phyloP scores from a whole-genome alignment of 2,888 invertebrate genomes.

The Thera britannica region DNA sequence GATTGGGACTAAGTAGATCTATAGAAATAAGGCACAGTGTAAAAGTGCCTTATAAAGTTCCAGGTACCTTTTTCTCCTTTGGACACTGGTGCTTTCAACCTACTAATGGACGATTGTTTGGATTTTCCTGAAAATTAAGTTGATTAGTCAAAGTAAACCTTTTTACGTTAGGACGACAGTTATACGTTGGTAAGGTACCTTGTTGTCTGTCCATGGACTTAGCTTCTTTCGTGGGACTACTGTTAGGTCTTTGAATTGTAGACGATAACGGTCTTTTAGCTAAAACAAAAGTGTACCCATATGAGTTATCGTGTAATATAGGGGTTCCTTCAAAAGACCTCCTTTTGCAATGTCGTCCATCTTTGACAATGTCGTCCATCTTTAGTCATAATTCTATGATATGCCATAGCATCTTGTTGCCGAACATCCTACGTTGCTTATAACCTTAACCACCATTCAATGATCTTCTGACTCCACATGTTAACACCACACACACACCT shows the following conservation, averaged over 20 bases:
- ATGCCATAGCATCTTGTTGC: neutral
- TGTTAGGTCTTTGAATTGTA: conserved; percentile 10
- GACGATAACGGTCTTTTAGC: conserved; percentile 15
- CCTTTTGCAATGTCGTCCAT: no score
- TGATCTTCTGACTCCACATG: neutral
- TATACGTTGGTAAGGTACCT: conserved; percentile 12
- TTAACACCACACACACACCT: neutral
- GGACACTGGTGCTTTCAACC: neutral
- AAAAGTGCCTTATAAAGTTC: no score
- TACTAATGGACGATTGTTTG: conserved; percentile 3
- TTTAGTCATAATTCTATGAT: no score
- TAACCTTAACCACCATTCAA: neutral
- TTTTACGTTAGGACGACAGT: neutral
- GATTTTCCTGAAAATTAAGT: conserved; percentile 6
- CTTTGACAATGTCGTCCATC: no score
- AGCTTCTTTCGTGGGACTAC: conserved; percentile 18
- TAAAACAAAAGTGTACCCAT: conserved; percentile 10
- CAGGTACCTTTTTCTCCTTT: conserved; percentile 7
- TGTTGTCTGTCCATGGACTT: conserved; percentile 10
- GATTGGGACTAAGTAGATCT: no score
- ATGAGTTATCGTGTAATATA: neutral
- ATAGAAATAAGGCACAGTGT: no score
- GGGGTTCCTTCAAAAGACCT: no score
- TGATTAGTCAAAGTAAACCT: neutral
- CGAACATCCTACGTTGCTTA: neutral